Evolutionary conservation across 2,888 invertebrate genomes (phyloP).

Genomic region (Noctua fimbriata): DNA sequence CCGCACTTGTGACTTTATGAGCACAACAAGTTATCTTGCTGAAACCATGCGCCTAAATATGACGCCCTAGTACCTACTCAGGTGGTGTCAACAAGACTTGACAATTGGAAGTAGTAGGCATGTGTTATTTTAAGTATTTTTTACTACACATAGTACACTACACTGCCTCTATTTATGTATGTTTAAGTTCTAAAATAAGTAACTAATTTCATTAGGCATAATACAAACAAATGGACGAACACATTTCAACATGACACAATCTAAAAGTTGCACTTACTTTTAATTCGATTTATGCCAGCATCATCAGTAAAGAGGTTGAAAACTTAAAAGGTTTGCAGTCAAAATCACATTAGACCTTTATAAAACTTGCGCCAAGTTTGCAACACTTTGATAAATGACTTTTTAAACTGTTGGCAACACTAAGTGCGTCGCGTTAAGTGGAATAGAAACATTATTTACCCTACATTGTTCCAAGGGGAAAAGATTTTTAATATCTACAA

Average conservation of each 20-base stretch:
- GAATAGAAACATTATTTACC: slow-evolving; percentile 63
- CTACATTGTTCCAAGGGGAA: slow-evolving; percentile 41
- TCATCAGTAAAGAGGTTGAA: slow-evolving; percentile 73
- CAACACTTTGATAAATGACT: slow-evolving; percentile 82
- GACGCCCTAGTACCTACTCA: background rate
- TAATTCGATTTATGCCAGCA: slow-evolving; percentile 77
- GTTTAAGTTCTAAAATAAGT: background rate
- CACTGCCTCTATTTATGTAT: background rate
- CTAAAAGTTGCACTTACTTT: slow-evolving; percentile 67
- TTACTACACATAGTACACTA: background rate
- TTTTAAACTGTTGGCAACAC: slow-evolving; percentile 87
- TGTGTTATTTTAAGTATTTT: background rate
- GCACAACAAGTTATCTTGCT: background rate
- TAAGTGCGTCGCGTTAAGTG: slow-evolving; percentile 71
- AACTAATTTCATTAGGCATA: background rate
- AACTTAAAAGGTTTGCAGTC: slow-evolving; percentile 83
- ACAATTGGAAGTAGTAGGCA: background rate
- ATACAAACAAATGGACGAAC: slow-evolving; percentile 37
- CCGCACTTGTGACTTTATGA: background rate
- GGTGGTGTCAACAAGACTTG: background rate
- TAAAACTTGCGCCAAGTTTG: slow-evolving; percentile 79
- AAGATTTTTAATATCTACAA: slow-evolving; percentile 21
- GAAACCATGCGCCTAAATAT: background rate
- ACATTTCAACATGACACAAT: slow-evolving; percentile 22
- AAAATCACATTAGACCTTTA: slow-evolving; percentile 84